Conservation (phyloP, 2,888 invertebrate genomes). For the Rhabditophanes sp. region DNA sequence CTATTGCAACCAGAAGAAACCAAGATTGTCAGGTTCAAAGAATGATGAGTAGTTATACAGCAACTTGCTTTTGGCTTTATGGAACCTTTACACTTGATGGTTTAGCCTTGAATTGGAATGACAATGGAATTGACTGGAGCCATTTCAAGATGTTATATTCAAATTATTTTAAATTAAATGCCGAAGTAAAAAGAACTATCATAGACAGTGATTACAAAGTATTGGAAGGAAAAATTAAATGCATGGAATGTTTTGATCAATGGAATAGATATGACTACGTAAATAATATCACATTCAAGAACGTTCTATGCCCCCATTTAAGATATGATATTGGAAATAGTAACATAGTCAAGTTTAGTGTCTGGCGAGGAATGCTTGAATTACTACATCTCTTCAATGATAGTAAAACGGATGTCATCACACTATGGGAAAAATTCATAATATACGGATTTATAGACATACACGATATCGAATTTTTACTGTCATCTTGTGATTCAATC, state of each 20-base stretch:
- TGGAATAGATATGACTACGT: too few species aligned
- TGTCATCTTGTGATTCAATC: constrained; percentile 10
- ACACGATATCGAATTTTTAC: constrained; percentile 1
- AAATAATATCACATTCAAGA: constrained; percentile 17
- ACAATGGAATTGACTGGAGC: constrained; percentile 20
- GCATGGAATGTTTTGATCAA: constrained; percentile 19
- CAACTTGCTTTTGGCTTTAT: constrained; percentile 26
- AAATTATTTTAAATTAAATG: constrained; percentile 19
- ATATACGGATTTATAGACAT: constrained; percentile 17
- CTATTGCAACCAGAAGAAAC: constrained; percentile 25
- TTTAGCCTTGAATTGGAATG: constrained; percentile 19
- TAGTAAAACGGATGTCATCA: constrained; percentile 14
- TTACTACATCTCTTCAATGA: constrained; percentile 17
- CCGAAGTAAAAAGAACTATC: constrained; percentile 16
- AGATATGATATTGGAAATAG: constrained; percentile 17
- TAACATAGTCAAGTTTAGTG: constrained; percentile 22
- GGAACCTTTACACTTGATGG: constrained; percentile 19
- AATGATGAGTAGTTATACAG: constrained; percentile 25
- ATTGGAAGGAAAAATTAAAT: constrained; percentile 17
- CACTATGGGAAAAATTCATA: constrained; percentile 16
- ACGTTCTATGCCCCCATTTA: constrained; percentile 21
- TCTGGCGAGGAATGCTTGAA: constrained; percentile 25
- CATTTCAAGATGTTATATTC: constrained; percentile 17
- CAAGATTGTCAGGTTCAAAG: constrained; percentile 26
- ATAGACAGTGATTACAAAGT: constrained; percentile 17